Conservation (phyloP, 2,888 invertebrate genomes). For the Cynaeus angustus region DNA sequence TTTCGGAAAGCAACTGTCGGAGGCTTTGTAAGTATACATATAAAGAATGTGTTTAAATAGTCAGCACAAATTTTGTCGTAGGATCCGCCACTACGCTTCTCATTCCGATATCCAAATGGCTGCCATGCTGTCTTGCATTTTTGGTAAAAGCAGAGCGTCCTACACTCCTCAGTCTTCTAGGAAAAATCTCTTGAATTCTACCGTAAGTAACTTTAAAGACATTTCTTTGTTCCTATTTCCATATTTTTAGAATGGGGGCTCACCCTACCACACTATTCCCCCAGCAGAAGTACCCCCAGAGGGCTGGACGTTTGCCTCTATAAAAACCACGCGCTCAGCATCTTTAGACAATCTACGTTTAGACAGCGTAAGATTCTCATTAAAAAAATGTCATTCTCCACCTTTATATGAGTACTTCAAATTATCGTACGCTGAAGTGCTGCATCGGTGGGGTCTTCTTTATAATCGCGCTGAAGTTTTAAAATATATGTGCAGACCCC, state of each 20-base stretch:
- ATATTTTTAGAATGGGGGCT: slow-evolving; percentile 79
- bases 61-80: too few species aligned
- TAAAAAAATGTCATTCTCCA: slow-evolving; percentile 63
- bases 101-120: slow-evolving; percentile 93
- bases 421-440: slow-evolving; percentile 89
- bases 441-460: slow-evolving; percentile 76
- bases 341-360: slow-evolving; percentile 83
- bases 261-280: slow-evolving; percentile 92
- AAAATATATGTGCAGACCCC: slow-evolving; percentile 74
- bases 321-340: slow-evolving; percentile 85
- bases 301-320: slow-evolving; percentile 83
- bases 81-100: slow-evolving; percentile 87
- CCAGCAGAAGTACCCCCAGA: slow-evolving; percentile 84
- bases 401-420: slow-evolving; percentile 88
- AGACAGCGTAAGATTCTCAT: slow-evolving; percentile 63
- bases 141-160: slow-evolving; percentile 75
- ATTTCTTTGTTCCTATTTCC: not conserved
- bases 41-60: too few species aligned
- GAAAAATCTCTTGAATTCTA: slow-evolving; percentile 44
- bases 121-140: slow-evolving; percentile 93
- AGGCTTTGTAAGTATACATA: slow-evolving; percentile 88
- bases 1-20: slow-evolving; percentile 88
- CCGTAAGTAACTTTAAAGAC: slow-evolving; percentile 58
- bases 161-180: slow-evolving; percentile 57
- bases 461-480: slow-evolving; percentile 76